phyloP scores from a whole-genome alignment of 2,797 vertebrate genomes.

The Microchirus variegatus region DNA sequence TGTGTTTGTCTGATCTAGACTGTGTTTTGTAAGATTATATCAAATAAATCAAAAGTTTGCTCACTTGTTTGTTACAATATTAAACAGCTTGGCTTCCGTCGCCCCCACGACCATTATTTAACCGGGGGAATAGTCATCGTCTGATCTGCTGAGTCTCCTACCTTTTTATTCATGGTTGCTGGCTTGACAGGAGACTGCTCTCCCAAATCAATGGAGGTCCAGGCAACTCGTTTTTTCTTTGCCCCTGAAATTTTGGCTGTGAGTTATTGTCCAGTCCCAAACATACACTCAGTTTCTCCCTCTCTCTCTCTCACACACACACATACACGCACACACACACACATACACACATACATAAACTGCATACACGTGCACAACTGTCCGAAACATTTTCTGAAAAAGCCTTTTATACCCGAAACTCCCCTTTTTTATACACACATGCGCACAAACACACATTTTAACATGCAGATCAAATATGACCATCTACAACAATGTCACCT shows the following conservation, averaged over 20 bases:
- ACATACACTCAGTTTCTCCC: slow-evolving; percentile 17
- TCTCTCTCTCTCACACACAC: background rate
- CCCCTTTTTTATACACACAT: slow-evolving; percentile 36
- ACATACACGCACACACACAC: too few species aligned
- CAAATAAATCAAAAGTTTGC: too few species aligned
- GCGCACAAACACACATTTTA: slow-evolving; percentile 30
- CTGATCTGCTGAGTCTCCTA: slow-evolving; percentile 25
- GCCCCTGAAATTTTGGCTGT: slow-evolving; percentile 67
- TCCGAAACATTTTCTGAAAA: slow-evolving; percentile 36
- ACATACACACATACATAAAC: background rate
- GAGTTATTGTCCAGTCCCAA: slow-evolving; percentile 27
- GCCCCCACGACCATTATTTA: background rate
- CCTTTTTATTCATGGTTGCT: slow-evolving; percentile 71
- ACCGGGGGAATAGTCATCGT: background rate
- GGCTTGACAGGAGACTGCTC: slow-evolving; percentile 41
- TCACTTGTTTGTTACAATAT: background rate
- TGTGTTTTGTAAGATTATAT: too few species aligned
- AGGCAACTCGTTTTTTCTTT: slow-evolving; percentile 65
- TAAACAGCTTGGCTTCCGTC: background rate
- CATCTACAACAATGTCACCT: slow-evolving; percentile 65
- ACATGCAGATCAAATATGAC: background rate
- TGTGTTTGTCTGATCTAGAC: too few species aligned
- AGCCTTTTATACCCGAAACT: slow-evolving; percentile 59
- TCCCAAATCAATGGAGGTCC: slow-evolving; percentile 78
- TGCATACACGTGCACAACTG: background rate